phyloP scores from a whole-genome alignment of 2,113 vertebrate species.

The Trematomus loennbergii region DNA sequence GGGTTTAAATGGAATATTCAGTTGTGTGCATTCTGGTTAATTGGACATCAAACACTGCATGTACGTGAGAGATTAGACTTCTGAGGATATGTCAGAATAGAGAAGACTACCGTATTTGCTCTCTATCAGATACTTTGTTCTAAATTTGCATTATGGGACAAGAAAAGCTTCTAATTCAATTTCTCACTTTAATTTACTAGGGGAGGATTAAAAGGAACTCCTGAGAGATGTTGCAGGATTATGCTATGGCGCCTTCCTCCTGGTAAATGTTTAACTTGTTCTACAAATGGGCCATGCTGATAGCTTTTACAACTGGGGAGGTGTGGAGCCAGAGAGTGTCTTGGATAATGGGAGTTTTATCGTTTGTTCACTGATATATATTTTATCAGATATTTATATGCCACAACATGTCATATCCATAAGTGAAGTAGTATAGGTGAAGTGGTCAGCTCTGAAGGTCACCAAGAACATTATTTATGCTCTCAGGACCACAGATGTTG shows the following conservation, averaged over 20 bases:
- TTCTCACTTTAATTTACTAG: slow-evolving; percentile 75
- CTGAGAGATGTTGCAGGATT: slow-evolving; percentile 74
- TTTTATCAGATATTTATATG: background rate
- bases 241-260: slow-evolving; percentile 59
- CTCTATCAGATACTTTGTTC: slow-evolving; percentile 78
- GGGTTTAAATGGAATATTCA: slow-evolving; percentile 73
- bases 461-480: background rate
- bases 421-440: background rate
- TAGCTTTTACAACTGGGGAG: slow-evolving; percentile 8
- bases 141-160: slow-evolving; percentile 73
- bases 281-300: slow-evolving; percentile 26
- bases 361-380: no score
- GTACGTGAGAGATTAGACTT: slow-evolving; percentile 76
- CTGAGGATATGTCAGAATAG: slow-evolving; percentile 73
- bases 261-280: slow-evolving; percentile 44
- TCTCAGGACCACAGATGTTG: background rate
- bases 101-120: slow-evolving; percentile 68
- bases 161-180: slow-evolving; percentile 80
- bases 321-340: no score
- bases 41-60: slow-evolving; percentile 79
- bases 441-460: background rate
- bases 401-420: background rate
- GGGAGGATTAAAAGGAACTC: slow-evolving; percentile 71
- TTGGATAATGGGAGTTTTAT: no score
- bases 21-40: slow-evolving; percentile 76